phyloP scores from a whole-genome alignment of 2,888 invertebrate species.

The Plusia festucae region DNA sequence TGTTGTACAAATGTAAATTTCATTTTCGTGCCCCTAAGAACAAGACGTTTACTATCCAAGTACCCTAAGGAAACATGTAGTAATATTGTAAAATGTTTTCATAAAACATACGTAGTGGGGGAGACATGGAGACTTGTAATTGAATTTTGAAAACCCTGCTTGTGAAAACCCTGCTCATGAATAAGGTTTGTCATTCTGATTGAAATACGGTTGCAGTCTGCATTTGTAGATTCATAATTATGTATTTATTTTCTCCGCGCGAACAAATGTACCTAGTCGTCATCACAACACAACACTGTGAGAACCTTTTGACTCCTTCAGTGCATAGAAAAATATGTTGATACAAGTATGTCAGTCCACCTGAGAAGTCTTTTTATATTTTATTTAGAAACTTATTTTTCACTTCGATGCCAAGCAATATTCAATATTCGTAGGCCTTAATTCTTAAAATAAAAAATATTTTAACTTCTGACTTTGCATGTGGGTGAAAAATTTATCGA shows the following conservation, averaged over 20 bases:
- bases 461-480: too few relatives aligned
- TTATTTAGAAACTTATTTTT: too few relatives aligned
- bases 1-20: constrained; percentile 71
- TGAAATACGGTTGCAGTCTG: constrained; percentile 52
- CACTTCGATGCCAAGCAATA: too few relatives aligned
- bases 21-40: constrained; percentile 64
- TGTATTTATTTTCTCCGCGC: neutral
- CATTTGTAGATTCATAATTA: constrained; percentile 28
- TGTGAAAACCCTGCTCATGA: constrained; percentile 56
- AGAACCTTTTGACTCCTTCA: too few relatives aligned
- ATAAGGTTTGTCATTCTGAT: constrained; percentile 59
- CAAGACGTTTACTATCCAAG: constrained; percentile 69
- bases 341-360: too few relatives aligned
- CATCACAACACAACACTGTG: neutral
- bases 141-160: constrained; percentile 78
- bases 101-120: constrained; percentile 77
- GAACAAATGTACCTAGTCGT: neutral
- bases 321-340: too few relatives aligned
- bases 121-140: constrained; percentile 74
- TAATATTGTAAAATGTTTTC: constrained; percentile 77
- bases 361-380: too few relatives aligned
- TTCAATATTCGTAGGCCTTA: too few relatives aligned
- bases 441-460: too few relatives aligned
- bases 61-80: constrained; percentile 65
- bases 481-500: too few relatives aligned